phyloP scores from a whole-genome alignment of 2,113 vertebrate genomes.

The Ochotona curzoniae region DNA sequence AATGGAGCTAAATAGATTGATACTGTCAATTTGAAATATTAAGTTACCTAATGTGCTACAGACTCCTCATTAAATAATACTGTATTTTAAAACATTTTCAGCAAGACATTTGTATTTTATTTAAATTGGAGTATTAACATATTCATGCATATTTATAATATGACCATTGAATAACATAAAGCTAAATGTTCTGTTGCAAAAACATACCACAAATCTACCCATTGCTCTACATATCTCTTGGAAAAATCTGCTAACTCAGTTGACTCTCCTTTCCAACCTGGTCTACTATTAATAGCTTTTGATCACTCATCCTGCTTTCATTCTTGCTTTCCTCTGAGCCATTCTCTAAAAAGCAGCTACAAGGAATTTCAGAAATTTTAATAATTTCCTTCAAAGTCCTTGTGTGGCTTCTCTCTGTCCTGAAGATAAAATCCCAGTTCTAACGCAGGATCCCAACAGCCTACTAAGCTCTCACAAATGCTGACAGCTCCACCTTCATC shows the following conservation, averaged over 20 bases:
- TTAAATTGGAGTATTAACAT: constrained; percentile 22
- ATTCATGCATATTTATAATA: neutral
- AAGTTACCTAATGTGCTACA: constrained; percentile 37
- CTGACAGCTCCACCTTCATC: neutral
- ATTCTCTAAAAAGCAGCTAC: neutral
- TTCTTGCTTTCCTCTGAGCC: neutral
- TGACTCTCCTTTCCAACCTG: neutral
- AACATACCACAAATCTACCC: neutral
- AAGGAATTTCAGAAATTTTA: neutral
- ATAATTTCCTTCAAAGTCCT: constrained; percentile 19
- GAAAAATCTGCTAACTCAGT: neutral
- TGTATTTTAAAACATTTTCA: constrained; percentile 34
- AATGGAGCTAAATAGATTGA: too few relatives aligned
- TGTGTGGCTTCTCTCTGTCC: neutral
- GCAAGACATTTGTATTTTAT: neutral
- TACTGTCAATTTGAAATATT: too few relatives aligned
- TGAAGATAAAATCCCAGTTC: neutral
- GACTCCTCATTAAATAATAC: constrained; percentile 17
- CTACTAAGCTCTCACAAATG: neutral
- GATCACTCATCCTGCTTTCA: neutral
- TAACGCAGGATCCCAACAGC: neutral
- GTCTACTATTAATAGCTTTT: neutral
- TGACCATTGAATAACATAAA: neutral
- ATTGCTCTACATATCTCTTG: neutral
- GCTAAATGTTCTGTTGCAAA: neutral